A percentile compares a stretch with the other conserved stretches of the same genome.
Conservation (phyloP, 2,113 vertebrate species). For the Ranitomeya variabilis region DNA sequence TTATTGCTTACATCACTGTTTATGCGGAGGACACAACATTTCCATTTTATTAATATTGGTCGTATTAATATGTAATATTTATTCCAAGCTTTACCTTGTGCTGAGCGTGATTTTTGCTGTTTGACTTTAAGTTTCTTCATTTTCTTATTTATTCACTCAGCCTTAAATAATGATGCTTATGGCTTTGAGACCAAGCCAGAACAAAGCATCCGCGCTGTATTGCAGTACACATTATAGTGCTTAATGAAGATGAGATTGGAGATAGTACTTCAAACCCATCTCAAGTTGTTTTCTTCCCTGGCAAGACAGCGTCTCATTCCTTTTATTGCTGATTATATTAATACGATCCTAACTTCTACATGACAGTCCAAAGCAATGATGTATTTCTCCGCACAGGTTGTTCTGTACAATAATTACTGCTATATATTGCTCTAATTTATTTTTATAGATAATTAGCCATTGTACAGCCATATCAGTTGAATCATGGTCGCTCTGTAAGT, state of each 20-base stretch:
- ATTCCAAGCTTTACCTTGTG: background rate
- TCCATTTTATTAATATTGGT: background rate
- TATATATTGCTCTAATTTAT: constrained; percentile 36
- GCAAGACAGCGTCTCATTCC: constrained; percentile 4
- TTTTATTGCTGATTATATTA: constrained; percentile 41
- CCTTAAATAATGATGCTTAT: background rate
- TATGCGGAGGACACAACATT: too few species aligned
- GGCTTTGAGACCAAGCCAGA: background rate
- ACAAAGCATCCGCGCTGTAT: background rate
- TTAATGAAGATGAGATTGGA: constrained; percentile 14
- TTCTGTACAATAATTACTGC: constrained; percentile 28
- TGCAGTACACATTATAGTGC: constrained; percentile 6
- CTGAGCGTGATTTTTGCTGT: background rate
- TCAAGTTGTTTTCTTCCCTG: constrained; percentile 30
- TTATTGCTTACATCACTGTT: too few species aligned
- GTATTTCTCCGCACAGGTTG: background rate
- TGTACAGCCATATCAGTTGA: constrained; percentile 35
- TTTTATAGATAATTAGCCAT: constrained; percentile 41
- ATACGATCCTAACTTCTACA: constrained; percentile 18
- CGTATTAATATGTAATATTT: background rate
- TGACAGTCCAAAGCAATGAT: constrained; percentile 6
- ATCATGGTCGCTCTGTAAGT: constrained; percentile 7
- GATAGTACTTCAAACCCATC: constrained; percentile 9
- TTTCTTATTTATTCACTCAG: background rate
- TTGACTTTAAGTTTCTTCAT: background rate